Conservation (phyloP, 1,140 invertebrate genomes). For the Cheumatopsyche charites region DNA sequence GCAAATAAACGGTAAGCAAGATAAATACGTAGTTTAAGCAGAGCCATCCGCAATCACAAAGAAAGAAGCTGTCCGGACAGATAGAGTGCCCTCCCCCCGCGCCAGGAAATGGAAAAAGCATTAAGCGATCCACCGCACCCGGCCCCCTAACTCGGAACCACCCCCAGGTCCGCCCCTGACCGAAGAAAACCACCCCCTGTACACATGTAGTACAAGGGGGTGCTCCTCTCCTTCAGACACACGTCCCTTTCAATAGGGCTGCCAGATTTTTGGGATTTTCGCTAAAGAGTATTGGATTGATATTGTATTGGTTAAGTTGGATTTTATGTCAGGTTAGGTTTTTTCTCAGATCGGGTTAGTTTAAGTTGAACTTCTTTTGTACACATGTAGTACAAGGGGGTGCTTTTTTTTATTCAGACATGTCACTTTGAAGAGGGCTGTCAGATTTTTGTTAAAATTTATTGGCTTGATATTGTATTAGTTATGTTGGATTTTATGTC, state of each 20-base stretch:
- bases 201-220: constrained; percentile 34
- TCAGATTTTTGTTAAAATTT: too few relatives aligned
- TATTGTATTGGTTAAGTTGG: too few relatives aligned
- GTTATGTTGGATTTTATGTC: too few relatives aligned
- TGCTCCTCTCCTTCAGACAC: not conserved
- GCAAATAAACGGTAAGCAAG: constrained; percentile 45
- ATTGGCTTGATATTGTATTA: too few relatives aligned
- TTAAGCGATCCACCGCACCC: constrained; percentile 60
- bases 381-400: too few relatives aligned
- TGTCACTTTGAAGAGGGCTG: not conserved
- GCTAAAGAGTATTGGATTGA: too few relatives aligned
- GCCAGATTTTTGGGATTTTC: too few relatives aligned
- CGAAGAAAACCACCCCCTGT: not conserved
- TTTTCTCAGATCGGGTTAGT: too few relatives aligned
- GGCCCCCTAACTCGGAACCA: constrained; percentile 42
- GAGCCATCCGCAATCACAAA: constrained; percentile 43
- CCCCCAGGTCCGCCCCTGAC: constrained; percentile 2
- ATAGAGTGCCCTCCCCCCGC: constrained; percentile 38
- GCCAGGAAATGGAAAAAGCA: constrained; percentile 62
- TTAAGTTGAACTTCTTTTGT: too few relatives aligned
- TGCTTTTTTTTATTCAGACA: not conserved
- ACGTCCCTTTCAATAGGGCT: not conserved
- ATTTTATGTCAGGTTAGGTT: too few relatives aligned
- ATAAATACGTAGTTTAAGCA: constrained; percentile 43
- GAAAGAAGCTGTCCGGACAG: constrained; percentile 44